Conservation (phyloP, 1,140 invertebrate species). For the Eulimnadia texana region DNA sequence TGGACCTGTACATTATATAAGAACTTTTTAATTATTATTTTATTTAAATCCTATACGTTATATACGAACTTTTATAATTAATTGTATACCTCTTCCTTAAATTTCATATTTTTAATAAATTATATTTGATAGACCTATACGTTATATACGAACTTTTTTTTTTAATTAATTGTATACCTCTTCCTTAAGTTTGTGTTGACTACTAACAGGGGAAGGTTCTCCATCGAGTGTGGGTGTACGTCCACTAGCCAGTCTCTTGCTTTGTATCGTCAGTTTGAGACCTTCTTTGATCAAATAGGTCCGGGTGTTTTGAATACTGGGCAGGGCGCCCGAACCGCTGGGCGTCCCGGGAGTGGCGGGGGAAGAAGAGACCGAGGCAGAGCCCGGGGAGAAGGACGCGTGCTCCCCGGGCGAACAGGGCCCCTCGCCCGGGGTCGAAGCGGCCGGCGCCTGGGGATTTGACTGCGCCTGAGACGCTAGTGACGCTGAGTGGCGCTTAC, state of each 20-base stretch:
- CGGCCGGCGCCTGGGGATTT: background rate
- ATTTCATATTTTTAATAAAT: too few relatives aligned
- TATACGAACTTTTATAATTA: too few relatives aligned
- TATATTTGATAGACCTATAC: too few relatives aligned
- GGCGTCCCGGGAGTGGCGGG: constrained; percentile 9
- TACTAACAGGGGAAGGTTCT: constrained; percentile 21
- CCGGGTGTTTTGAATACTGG: constrained; percentile 61
- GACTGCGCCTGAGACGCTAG: background rate
- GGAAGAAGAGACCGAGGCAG: constrained; percentile 9
- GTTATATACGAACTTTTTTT: too few relatives aligned
- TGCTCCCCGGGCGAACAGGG: constrained; percentile 11
- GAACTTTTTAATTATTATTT: too few relatives aligned
- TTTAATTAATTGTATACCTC: too few relatives aligned
- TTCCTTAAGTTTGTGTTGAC: constrained; percentile 18
- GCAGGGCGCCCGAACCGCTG: constrained; percentile 27
- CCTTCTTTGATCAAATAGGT: constrained; percentile 82
- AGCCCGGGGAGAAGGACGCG: constrained; percentile 7
- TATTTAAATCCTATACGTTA: too few relatives aligned
- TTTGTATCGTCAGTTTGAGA: constrained; percentile 78
- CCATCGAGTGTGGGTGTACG: constrained; percentile 25
- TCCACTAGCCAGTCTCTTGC: constrained; percentile 46
- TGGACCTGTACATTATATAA: too few relatives aligned
- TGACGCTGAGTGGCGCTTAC: background rate
- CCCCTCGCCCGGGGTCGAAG: constrained; percentile 12
- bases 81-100: too few relatives aligned